Conservation (phyloP, 2,797 vertebrate genomes). For the Acrossocheilus wenchowensis region DNA sequence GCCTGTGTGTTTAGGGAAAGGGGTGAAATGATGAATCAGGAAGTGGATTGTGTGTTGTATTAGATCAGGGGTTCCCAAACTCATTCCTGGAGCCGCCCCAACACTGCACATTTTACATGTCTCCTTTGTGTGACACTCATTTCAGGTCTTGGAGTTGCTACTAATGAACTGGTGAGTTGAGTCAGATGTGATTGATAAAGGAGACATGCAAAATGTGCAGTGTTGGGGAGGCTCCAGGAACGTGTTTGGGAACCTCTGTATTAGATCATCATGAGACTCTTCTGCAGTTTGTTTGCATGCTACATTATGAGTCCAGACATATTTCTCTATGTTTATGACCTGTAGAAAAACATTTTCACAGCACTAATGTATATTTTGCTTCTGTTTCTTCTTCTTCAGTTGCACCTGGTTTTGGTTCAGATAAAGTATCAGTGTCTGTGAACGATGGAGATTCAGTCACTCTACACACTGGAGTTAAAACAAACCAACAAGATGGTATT, state of each 20-base stretch:
- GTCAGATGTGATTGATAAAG: too few species aligned
- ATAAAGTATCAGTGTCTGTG: background rate
- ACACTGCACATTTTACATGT: too few species aligned
- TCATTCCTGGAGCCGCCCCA: too few species aligned
- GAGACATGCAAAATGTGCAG: too few species aligned
- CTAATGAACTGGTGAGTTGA: too few species aligned
- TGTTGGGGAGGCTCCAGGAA: too few species aligned
- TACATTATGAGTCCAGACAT: background rate
- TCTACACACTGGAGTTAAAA: too few species aligned
- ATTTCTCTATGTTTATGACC: background rate
- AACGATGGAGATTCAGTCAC: background rate
- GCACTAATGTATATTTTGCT: background rate
- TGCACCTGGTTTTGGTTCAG: rapidly evolving
- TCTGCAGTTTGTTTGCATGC: background rate
- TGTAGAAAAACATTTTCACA: background rate
- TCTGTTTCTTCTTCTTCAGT: background rate
- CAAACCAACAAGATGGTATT: too few species aligned
- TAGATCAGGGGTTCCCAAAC: too few species aligned
- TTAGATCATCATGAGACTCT: background rate
- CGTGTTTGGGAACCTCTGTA: too few species aligned
- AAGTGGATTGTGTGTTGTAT: background rate
- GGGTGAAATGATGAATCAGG: background rate
- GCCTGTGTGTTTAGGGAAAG: background rate
- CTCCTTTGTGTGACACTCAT: too few species aligned
- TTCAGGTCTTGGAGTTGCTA: too few species aligned